phyloP scores from a whole-genome alignment of 2,113 vertebrate species.

The Grallaria varia region DNA sequence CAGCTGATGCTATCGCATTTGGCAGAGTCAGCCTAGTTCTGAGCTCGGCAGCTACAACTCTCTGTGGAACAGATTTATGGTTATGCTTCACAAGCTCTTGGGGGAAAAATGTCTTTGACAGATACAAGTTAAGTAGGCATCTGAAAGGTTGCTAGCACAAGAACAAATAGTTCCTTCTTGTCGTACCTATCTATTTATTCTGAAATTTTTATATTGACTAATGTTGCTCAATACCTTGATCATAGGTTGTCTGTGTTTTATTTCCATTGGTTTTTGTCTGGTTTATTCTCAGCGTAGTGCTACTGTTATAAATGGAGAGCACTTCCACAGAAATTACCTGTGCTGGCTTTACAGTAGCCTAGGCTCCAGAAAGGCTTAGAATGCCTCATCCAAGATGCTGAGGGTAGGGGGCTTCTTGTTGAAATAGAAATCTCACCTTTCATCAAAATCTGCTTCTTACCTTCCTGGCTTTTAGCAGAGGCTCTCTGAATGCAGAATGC shows the following conservation, averaged over 20 bases:
- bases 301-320: not conserved
- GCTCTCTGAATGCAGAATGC: not conserved
- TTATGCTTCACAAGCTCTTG: not conserved
- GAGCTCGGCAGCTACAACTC: conserved; percentile 2
- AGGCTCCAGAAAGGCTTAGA: not conserved
- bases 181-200: not conserved
- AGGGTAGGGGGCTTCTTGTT: not conserved
- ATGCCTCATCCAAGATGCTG: not conserved
- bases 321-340: not conserved
- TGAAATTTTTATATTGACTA: not conserved
- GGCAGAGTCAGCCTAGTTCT: conserved; percentile 33
- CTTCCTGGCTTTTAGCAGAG: not conserved
- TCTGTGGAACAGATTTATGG: conserved; percentile 23
- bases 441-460: not conserved
- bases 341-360: not conserved
- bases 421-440: not conserved
- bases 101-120: conserved; percentile 1
- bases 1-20: conserved; percentile 61
- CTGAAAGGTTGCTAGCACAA: not conserved
- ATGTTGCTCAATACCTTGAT: not conserved
- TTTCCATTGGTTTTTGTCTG: not conserved
- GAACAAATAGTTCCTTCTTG: not conserved
- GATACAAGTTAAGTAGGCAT: not conserved
- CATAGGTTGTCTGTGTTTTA: not conserved
- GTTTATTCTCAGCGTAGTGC: not conserved